Evolutionary conservation across 2,797 vertebrate genomes (phyloP).

Genomic region (Sebastes miniatus): DNA sequence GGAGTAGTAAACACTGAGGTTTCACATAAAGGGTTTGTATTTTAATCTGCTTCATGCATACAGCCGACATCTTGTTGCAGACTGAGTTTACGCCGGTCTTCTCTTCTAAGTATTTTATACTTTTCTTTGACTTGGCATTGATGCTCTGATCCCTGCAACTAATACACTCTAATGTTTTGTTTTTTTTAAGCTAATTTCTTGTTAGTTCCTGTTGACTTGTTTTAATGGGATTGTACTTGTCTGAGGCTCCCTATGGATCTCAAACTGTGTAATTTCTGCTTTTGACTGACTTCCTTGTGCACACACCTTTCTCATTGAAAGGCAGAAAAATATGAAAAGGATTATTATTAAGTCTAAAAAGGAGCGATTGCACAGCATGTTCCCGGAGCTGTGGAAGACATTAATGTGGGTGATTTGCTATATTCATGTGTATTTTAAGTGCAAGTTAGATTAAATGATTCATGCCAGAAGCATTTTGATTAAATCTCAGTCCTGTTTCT

Average conservation of each 20-base stretch:
- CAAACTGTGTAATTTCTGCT: constrained; percentile 11
- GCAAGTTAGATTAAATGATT: constrained; percentile 42
- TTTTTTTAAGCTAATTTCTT: constrained; percentile 11
- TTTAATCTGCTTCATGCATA: not conserved
- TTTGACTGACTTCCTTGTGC: not conserved
- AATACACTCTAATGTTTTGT: constrained; percentile 12
- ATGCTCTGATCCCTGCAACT: constrained; percentile 13
- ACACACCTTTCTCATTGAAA: constrained; percentile 3
- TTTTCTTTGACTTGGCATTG: not conserved
- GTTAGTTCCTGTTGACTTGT: constrained; percentile 30
- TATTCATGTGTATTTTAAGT: constrained; percentile 28
- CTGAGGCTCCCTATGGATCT: constrained; percentile 7
- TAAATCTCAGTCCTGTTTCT: constrained; percentile 38
- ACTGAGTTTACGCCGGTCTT: not conserved
- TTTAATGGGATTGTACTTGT: constrained; percentile 11
- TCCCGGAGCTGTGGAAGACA: not conserved
- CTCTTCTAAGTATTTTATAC: not conserved
- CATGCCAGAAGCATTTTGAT: constrained; percentile 44
- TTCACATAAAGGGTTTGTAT: not conserved
- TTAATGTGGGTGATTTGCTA: constrained; percentile 14
- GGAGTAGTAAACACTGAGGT: constrained; percentile 1
- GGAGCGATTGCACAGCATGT: not conserved
- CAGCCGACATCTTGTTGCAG: not conserved
- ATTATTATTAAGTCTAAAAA: not conserved
- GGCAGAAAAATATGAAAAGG: constrained; percentile 7